Conservation (phyloP, 2,113 vertebrate species). For the Chascanopsetta lugubris region DNA sequence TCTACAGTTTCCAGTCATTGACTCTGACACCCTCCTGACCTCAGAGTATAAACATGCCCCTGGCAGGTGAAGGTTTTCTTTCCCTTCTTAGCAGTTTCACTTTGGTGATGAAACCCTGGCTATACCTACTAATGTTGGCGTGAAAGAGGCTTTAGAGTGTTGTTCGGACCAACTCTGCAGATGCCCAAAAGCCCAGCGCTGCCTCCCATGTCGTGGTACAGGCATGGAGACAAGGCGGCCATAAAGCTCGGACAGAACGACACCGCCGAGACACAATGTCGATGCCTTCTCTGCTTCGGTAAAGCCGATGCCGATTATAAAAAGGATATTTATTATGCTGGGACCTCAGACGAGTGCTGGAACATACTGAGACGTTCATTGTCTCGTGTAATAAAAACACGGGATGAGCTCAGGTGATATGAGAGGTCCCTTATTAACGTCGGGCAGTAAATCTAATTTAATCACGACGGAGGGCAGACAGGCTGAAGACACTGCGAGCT, state of each 20-base stretch:
- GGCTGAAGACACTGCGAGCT: not conserved
- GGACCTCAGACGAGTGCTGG: not conserved
- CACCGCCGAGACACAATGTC: conserved; percentile 3
- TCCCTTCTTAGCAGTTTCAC: too few species aligned
- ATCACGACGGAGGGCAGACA: conserved; percentile 2
- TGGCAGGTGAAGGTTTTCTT: too few species aligned
- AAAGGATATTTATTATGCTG: not conserved
- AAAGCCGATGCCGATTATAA: not conserved
- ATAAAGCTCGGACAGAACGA: not conserved
- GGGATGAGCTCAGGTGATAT: conserved; percentile 23
- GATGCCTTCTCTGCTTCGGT: conserved; percentile 1
- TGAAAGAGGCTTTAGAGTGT: too few species aligned
- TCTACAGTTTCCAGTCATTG: not conserved
- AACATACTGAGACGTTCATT: not conserved
- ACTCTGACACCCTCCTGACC: too few species aligned
- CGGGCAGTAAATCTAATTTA: conserved; percentile 8
- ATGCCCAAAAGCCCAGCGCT: too few species aligned
- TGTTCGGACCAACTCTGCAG: too few species aligned
- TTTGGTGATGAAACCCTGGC: too few species aligned
- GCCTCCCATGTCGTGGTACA: conserved; percentile 32
- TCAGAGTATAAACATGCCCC: too few species aligned
- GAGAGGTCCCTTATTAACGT: not conserved
- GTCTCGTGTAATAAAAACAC: conserved; percentile 6
- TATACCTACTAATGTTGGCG: too few species aligned
- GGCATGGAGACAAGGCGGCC: not conserved